Evolutionary conservation across 2,797 vertebrate species (phyloP).

Genomic region (Tenualosa thibaudeaui): DNA sequence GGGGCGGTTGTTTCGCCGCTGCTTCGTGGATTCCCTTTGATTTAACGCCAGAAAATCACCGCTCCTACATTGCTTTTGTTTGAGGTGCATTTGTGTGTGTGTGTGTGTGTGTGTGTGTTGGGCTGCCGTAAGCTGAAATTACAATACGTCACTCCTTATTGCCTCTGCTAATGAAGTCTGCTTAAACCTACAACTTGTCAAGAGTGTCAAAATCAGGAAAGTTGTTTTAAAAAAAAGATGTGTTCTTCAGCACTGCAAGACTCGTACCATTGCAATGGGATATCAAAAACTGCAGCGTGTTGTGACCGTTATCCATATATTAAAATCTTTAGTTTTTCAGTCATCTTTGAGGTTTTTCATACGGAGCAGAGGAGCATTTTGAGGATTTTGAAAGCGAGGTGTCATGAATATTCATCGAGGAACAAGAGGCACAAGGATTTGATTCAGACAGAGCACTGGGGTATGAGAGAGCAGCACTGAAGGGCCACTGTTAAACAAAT

Average conservation of each 20-base stretch:
- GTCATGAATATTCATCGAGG: neutral
- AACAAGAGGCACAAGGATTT: neutral
- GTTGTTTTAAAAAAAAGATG: no score
- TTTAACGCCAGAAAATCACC: conserved; percentile 53
- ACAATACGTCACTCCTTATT: neutral
- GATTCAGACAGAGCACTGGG: conserved; percentile 6
- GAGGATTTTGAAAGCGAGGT: neutral
- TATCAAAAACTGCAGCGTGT: neutral
- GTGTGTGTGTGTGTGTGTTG: neutral
- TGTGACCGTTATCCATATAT: neutral
- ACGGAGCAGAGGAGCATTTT: no score
- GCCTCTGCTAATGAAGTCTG: neutral
- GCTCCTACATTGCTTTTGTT: conserved; percentile 45
- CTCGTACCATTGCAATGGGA: neutral
- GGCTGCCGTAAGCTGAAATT: neutral
- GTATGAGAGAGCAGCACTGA: neutral
- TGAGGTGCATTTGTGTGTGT: conserved; percentile 24
- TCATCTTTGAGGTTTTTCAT: neutral
- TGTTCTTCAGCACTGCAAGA: neutral
- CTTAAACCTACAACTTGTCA: neutral
- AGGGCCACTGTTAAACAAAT: neutral
- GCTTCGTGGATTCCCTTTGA: conserved; percentile 55
- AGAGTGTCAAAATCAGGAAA: neutral
- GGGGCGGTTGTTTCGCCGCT: conserved; percentile 25
- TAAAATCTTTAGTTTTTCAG: neutral